Conservation (phyloP, 1,140 invertebrate species). For the Polypedilum pembai region DNA sequence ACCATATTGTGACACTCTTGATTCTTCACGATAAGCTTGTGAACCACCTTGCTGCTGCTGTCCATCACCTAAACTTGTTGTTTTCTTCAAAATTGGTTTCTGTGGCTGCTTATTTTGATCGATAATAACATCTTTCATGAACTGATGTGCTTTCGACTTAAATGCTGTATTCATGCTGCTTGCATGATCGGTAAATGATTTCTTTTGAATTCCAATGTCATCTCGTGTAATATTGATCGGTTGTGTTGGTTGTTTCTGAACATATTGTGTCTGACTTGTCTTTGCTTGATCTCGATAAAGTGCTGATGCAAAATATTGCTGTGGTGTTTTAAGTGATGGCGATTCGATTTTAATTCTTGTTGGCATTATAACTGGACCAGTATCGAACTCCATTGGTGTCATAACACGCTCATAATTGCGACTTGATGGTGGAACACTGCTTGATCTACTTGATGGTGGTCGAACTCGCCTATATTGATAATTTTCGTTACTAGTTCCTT, state of each 20-base stretch:
- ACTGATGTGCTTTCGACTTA: constrained; percentile 61
- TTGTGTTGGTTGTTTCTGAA: constrained; percentile 43
- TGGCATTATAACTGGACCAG: constrained; percentile 46
- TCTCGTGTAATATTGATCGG: constrained; percentile 33
- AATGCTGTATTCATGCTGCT: constrained; percentile 60
- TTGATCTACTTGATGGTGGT: constrained; percentile 45
- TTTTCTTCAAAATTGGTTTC: constrained; percentile 50
- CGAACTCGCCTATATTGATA: constrained; percentile 52
- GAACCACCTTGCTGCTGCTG: constrained; percentile 44
- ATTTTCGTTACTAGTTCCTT: constrained; percentile 50
- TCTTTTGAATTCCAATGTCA: constrained; percentile 46
- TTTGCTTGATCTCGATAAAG: constrained; percentile 30
- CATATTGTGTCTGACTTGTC: constrained; percentile 36
- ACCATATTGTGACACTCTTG: constrained; percentile 62
- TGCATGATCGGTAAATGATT: constrained; percentile 44
- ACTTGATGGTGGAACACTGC: constrained; percentile 45
- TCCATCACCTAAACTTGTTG: constrained; percentile 40
- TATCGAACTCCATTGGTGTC: constrained; percentile 56
- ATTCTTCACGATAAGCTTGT: constrained; percentile 62
- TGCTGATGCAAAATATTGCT: constrained; percentile 30
- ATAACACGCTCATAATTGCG: constrained; percentile 45
- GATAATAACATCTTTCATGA: constrained; percentile 56
- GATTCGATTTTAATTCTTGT: constrained; percentile 38
- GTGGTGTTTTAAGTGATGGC: constrained; percentile 34
- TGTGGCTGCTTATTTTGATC: constrained; percentile 47